These are phyloP conservation scores for Ctenodactylus gundi DNA, from an alignment of 2,113 vertebrate species.

Conservation along the genomic window DNA sequence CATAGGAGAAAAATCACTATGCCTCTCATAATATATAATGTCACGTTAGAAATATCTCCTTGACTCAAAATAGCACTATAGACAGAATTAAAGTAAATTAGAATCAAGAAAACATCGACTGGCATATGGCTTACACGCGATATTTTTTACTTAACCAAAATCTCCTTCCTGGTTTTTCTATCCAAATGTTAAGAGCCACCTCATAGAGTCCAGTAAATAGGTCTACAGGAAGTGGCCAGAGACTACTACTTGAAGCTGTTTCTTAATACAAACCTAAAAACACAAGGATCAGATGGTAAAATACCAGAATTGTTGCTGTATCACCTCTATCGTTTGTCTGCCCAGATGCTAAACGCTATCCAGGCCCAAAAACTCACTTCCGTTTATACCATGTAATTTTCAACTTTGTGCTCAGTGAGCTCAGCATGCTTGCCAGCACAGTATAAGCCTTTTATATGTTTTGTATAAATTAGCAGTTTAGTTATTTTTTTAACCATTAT, in stretches of 20 bases:
- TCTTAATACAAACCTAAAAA: constrained; percentile 8
- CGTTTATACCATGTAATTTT: neutral
- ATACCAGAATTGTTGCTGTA: neutral
- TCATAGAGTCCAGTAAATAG: neutral
- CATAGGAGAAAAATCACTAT: neutral
- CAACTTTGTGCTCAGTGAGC: neutral
- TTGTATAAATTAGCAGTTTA: neutral
- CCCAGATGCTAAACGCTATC: neutral
- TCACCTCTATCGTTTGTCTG: neutral
- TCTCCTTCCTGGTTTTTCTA: neutral
- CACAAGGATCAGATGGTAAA: neutral
- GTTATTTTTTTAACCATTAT: neutral
- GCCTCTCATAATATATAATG: neutral
- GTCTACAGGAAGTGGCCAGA: neutral
- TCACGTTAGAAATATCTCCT: neutral
- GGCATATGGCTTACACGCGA: neutral
- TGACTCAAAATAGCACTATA: neutral
- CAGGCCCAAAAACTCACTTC: neutral
- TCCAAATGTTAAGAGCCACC: neutral
- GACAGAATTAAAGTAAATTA: neutral
- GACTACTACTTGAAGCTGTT: neutral
- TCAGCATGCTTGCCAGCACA: neutral
- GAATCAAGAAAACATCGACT: neutral
- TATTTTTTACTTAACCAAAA: neutral
- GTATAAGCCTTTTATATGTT: neutral